phyloP scores from a whole-genome alignment of 2,888 invertebrate species.

The Cephalotes varians region DNA sequence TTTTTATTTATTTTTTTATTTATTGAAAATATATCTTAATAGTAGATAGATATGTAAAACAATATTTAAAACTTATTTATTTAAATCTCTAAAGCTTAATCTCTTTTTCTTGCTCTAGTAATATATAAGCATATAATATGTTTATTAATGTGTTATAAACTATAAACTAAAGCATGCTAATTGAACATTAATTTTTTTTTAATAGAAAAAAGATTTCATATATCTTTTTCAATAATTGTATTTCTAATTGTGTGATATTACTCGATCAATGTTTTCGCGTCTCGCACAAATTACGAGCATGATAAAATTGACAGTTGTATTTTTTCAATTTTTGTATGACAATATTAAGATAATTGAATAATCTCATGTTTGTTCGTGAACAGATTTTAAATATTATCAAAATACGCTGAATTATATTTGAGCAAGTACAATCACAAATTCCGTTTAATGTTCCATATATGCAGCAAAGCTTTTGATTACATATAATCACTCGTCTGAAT shows the following conservation, averaged over 20 bases:
- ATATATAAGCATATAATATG: background rate
- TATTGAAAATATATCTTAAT: background rate
- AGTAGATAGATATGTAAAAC: too few relatives aligned
- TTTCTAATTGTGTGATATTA: too few relatives aligned
- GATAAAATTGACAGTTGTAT: too few relatives aligned
- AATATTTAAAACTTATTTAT: background rate
- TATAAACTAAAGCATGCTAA: background rate
- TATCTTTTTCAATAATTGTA: too few relatives aligned
- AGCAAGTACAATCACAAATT: constrained; percentile 12
- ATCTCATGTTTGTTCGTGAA: background rate
- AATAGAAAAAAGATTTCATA: background rate
- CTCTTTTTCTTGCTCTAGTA: background rate
- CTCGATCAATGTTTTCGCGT: too few relatives aligned
- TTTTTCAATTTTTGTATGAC: background rate
- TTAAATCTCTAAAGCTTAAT: background rate
- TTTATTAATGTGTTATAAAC: too few relatives aligned
- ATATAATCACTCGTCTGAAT: constrained; percentile 13
- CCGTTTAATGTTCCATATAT: constrained; percentile 9
- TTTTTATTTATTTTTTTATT: background rate
- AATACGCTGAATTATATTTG: background rate
- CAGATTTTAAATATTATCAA: background rate
- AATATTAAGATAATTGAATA: background rate
- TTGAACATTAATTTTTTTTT: background rate
- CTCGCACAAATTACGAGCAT: too few relatives aligned
- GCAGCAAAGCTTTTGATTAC: constrained; percentile 40